Evolutionary conservation across 2,888 invertebrate species (phyloP), one percentile per base, ranked within the genome.

Genomic region (Melanostoma scalare): DNA sequence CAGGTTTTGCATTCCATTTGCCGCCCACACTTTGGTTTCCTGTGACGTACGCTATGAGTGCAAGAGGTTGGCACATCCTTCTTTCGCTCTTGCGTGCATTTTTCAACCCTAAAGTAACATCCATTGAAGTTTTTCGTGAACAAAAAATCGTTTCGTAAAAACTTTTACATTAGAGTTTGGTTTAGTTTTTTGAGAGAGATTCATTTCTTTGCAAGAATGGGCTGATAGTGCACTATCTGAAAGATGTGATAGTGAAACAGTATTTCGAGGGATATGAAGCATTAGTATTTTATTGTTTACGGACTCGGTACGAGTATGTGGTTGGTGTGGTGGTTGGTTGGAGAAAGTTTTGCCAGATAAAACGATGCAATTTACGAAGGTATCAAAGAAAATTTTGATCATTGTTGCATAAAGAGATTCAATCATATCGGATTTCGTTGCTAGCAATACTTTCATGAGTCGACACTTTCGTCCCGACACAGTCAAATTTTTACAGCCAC

Each of bases 1-100:
- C 81, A 82, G 68, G 77, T 72, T 77, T 82, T 77, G 77, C 81
- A 77, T 77, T 77, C 60, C 48, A 63, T 68, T 72, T 67, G 10
- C 68, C 72, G 31, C 77, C 81, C 81, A 68, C 72, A 68, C 48
- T 38, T 61, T 44, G 20, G 63, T 73, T 61, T 60, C 52, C 35
- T 69, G 55, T 63, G 48, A 31, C 5, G 20, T 46, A 20, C n/a
- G 20, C 46, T 63, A 50, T 63, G 76, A 38, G 48, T 68, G 71
- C 65, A 38, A 56, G 53, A 42, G 20, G 9, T 10, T 35, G 42
- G 40, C 4, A 33, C 44, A 9, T 52, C 50, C 35, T 8, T 20
- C 20, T 35, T 58, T 42, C 48, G 30, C 10, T 40, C 38, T 31
- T 68, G 63, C 44, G 58, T 10, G 58, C 69, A 80, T 50, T 76